These are phyloP conservation scores for Shinisaurus crocodilurus DNA, from an alignment of 2,113 vertebrate genomes.

Conservation along the genomic window DNA sequence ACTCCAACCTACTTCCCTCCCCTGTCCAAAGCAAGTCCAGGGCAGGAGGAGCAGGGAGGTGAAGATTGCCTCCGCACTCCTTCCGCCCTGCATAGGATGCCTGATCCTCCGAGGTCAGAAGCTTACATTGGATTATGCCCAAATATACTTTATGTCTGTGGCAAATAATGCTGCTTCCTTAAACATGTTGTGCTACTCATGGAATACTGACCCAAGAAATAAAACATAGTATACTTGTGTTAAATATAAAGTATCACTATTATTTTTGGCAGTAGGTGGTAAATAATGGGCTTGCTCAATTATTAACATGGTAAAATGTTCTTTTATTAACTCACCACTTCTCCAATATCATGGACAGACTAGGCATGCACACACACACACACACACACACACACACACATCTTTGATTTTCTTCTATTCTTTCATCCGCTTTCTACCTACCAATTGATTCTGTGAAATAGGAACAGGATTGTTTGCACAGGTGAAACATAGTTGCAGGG, in stretches of 20 bases:
- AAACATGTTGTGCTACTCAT: constrained; percentile 23
- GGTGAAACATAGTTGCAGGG: constrained; percentile 5
- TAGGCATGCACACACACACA: not conserved
- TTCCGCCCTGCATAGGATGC: too few species aligned
- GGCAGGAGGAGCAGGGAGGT: too few species aligned
- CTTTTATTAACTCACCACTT: not conserved
- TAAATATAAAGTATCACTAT: constrained; percentile 30
- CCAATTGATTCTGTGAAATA: constrained; percentile 10
- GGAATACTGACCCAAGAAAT: not conserved
- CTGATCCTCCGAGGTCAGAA: too few species aligned
- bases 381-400: not conserved
- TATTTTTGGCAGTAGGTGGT: not conserved
- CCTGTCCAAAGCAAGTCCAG: too few species aligned
- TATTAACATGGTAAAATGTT: not conserved
- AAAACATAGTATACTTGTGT: constrained; percentile 30
- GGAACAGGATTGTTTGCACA: constrained; percentile 10
- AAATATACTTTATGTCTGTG: not conserved
- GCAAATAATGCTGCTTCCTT: not conserved
- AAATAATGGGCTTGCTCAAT: not conserved
- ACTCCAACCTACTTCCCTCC: too few species aligned
- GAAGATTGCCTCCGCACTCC: too few species aligned
- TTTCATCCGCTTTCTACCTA: not conserved
- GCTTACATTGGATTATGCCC: too few species aligned
- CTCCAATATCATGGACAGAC: not conserved
- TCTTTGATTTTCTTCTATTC: not conserved